A percentile compares a stretch with the other conserved stretches of the same genome.
Evolutionary conservation across 2,797 vertebrate species (phyloP).

Genomic region (Antennarius maculatus): DNA sequence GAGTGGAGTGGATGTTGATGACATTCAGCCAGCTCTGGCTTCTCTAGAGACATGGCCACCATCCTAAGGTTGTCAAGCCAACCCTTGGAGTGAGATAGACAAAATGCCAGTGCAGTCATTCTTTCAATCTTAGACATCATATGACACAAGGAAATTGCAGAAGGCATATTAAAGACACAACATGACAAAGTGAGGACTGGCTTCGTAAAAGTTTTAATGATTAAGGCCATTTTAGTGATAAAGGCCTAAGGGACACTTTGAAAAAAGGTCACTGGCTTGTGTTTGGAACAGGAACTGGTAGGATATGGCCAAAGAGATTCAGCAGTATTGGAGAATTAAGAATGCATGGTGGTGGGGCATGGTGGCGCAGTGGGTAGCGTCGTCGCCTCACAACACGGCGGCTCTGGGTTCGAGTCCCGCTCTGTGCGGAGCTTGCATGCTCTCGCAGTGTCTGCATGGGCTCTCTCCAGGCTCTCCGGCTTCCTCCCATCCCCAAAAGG

Average conservation of each 20-base stretch:
- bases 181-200: slow-evolving; percentile 7
- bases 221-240: background rate
- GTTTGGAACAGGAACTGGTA: slow-evolving; percentile 23
- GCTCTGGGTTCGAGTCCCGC: too few relatives aligned
- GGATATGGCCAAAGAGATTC: slow-evolving; percentile 20
- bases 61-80: slow-evolving; percentile 33
- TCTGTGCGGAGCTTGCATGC: too few relatives aligned
- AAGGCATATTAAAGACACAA: slow-evolving; percentile 24
- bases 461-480: too few relatives aligned
- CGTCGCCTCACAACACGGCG: too few relatives aligned
- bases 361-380: too few relatives aligned
- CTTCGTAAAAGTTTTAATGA: slow-evolving; percentile 21
- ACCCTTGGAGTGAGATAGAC: slow-evolving; percentile 2
- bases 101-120: slow-evolving; percentile 30
- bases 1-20: slow-evolving; percentile 56
- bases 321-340: slow-evolving; percentile 20
- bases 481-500: too few relatives aligned
- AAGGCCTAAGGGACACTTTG: slow-evolving; percentile 25
- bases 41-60: slow-evolving; percentile 47
- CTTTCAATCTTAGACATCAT: slow-evolving; percentile 31
- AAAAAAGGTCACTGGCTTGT: slow-evolving; percentile 44
- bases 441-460: too few relatives aligned
- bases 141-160: slow-evolving; percentile 4
- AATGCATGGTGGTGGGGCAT: slow-evolving; percentile 1
- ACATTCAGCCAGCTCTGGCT: slow-evolving; percentile 53